A percentile compares a stretch with the other conserved stretches of the same genome.
Evolutionary conservation across 1,140 invertebrate genomes (phyloP).

Genomic region (Magallana angulata): DNA sequence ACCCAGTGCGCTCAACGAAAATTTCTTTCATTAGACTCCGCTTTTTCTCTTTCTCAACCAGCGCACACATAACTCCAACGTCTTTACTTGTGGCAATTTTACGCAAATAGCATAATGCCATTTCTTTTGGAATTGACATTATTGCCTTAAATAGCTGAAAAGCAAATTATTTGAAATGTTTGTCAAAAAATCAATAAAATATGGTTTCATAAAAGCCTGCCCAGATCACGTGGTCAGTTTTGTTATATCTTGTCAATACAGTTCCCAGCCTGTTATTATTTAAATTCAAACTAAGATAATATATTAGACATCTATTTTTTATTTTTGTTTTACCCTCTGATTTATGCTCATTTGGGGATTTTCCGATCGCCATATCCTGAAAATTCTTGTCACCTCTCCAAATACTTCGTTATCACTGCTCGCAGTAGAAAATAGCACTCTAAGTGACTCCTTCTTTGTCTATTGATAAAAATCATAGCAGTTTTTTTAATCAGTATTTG

Average conservation of each 20-base stretch:
- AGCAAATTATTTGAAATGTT: not conserved
- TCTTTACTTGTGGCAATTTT: not conserved
- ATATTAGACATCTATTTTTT: not conserved
- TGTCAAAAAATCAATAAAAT: not conserved
- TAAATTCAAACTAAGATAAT: not conserved
- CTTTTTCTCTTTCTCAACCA: not conserved
- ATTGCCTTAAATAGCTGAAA: not conserved
- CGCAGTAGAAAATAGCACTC: not conserved
- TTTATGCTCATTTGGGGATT: not conserved
- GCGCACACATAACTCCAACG: not conserved
- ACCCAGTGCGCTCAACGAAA: not conserved
- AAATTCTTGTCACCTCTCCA: not conserved
- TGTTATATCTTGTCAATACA: not conserved
- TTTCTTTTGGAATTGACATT: not conserved
- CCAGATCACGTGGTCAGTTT: not conserved
- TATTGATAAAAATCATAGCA: not conserved
- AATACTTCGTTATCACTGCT: not conserved
- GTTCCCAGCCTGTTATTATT: not conserved
- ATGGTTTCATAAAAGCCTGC: not conserved
- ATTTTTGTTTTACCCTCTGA: not conserved
- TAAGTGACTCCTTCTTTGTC: not conserved
- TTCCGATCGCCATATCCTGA: not conserved
- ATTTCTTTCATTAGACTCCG: not conserved
- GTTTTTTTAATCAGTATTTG: not conserved
- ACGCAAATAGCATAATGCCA: not conserved